Conservation (phyloP, 2,888 invertebrate species). For the Maniola hyperantus region DNA sequence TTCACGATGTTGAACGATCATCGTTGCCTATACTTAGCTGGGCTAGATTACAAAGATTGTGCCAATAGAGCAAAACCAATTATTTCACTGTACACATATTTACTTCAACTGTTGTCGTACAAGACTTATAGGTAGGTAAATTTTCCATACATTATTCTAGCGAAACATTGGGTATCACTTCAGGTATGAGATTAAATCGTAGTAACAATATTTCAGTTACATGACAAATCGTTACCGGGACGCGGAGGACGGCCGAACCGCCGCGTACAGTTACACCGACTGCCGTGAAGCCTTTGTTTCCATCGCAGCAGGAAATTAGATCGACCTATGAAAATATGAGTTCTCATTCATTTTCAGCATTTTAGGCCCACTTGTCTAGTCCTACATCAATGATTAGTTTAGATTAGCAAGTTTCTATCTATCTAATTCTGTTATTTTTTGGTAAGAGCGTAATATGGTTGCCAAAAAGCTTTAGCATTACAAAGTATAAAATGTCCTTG, state of each 20-base stretch:
- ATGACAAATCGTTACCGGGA: slow-evolving; percentile 2
- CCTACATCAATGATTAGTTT: no score
- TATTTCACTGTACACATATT: background rate
- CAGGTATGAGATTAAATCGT: slow-evolving; percentile 8
- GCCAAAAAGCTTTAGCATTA: no score
- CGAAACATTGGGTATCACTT: background rate
- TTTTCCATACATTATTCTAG: background rate
- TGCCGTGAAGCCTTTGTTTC: slow-evolving; percentile 22
- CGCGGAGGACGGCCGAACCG: slow-evolving; percentile 3
- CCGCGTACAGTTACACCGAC: slow-evolving; percentile 1
- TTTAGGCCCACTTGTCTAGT: no score
- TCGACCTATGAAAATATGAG: background rate
- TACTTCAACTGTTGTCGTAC: background rate
- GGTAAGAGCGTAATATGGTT: no score
- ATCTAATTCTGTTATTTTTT: no score
- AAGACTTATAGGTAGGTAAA: background rate
- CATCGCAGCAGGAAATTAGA: background rate
- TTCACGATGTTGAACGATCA: no score
- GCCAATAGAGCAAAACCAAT: background rate
- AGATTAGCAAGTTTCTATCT: no score
- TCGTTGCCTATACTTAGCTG: background rate
- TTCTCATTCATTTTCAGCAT: background rate
- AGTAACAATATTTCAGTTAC: slow-evolving; percentile 14
- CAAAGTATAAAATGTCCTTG: no score
- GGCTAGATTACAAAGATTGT: background rate